These are phyloP conservation scores for Limenitis camilla DNA, from an alignment of 2,888 invertebrate genomes.

Conservation along the genomic window DNA sequence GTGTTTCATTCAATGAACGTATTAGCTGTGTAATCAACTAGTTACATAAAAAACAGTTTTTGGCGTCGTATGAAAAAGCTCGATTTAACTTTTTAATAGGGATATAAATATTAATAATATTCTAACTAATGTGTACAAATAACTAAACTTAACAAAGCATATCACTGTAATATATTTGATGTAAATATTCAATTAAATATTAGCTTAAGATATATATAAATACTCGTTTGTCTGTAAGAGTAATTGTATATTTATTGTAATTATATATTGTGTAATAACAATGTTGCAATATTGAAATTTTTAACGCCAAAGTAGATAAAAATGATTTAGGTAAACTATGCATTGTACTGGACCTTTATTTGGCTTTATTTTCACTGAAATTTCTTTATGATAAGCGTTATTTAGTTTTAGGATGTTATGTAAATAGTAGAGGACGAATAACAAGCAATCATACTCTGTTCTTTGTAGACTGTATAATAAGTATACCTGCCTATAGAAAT, in stretches of 20 bases:
- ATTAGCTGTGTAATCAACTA: too few relatives aligned
- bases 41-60: too few relatives aligned
- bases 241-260: too few relatives aligned
- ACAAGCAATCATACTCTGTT: constrained; percentile 27
- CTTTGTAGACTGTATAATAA: constrained; percentile 24
- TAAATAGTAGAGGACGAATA: constrained; percentile 46
- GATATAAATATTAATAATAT: too few relatives aligned
- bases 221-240: too few relatives aligned
- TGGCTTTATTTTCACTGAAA: constrained; percentile 2
- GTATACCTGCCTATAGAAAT: constrained; percentile 28
- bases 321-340: too few relatives aligned
- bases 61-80: too few relatives aligned
- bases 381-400: constrained; percentile 51
- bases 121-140: constrained; percentile 26
- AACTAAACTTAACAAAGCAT: constrained; percentile 53
- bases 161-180: constrained; percentile 45
- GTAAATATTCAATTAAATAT: constrained; percentile 27
- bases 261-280: too few relatives aligned
- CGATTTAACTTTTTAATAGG: too few relatives aligned
- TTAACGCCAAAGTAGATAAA: neutral
- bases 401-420: constrained; percentile 70
- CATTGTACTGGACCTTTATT: too few relatives aligned
- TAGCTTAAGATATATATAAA: neutral
- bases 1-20: too few relatives aligned
- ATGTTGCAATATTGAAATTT: neutral